Conservation (phyloP, 2,797 vertebrate species). For the Halcyon leucocephala region DNA sequence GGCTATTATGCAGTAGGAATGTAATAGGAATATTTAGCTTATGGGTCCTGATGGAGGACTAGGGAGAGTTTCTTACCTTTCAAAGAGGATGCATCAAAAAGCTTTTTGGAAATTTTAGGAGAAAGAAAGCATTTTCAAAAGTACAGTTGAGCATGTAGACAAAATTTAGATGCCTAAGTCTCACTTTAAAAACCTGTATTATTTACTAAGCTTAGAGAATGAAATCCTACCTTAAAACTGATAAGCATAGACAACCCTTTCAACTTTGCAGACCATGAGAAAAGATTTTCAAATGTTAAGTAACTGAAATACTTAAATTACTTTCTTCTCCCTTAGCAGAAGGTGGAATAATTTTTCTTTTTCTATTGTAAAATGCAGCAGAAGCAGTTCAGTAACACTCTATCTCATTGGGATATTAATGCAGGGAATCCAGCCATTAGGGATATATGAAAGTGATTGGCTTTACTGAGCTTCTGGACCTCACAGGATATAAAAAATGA, state of each 20-base stretch:
- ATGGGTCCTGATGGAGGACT: background rate
- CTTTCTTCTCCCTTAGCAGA: background rate
- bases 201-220: background rate
- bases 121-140: background rate
- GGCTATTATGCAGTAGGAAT: background rate
- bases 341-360: background rate
- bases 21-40: background rate
- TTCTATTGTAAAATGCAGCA: background rate
- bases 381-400: background rate
- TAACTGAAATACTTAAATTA: background rate
- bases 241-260: background rate
- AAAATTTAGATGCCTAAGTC: background rate
- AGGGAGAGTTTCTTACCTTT: background rate
- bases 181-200: background rate
- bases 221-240: background rate
- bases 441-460: background rate
- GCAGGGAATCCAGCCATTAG: background rate
- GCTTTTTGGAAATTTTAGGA: background rate
- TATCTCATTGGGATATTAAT: background rate
- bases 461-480: background rate
- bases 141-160: rapidly evolving
- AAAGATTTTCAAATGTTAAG: background rate
- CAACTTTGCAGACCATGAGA: background rate
- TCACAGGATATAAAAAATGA: background rate
- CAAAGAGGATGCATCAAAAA: background rate